Conservation (phyloP, 2,797 vertebrate genomes). For the Sandelia bainsii region DNA sequence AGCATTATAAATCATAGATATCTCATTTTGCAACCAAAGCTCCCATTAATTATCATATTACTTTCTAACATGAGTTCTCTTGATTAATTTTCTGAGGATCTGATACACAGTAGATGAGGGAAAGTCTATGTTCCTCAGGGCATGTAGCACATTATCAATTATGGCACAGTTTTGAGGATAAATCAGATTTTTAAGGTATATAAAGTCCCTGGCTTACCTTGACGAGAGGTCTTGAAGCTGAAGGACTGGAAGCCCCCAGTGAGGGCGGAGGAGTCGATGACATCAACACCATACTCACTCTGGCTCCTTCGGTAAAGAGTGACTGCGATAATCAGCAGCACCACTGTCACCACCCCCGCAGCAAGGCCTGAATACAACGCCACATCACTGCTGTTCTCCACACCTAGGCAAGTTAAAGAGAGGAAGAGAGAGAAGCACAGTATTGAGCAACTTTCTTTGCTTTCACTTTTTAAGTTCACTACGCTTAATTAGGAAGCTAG, state of each 20-base stretch:
- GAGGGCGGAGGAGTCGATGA: slow-evolving; percentile 96
- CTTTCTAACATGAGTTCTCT: not conserved
- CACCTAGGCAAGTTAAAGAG: slow-evolving; percentile 78
- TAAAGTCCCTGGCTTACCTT: slow-evolving; percentile 86
- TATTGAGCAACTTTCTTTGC: not conserved
- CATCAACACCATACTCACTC: slow-evolving; percentile 97
- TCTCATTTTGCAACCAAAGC: not conserved
- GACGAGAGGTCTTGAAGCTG: slow-evolving; percentile 97
- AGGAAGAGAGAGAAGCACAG: not conserved
- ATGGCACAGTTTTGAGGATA: not conserved
- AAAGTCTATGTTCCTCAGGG: not conserved
- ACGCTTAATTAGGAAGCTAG: slow-evolving; percentile 41
- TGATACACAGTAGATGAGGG: not conserved
- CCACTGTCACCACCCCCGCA: slow-evolving; percentile 92
- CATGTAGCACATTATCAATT: not conserved
- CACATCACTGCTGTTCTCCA: slow-evolving; percentile 91
- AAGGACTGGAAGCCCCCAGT: slow-evolving; percentile 98
- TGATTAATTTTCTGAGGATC: not conserved
- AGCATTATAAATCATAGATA: not conserved
- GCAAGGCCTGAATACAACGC: slow-evolving; percentile 95
- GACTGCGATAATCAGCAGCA: slow-evolving; percentile 91
- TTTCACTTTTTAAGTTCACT: not conserved
- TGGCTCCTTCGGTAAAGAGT: slow-evolving; percentile 94
- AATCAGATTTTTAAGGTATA: not conserved
- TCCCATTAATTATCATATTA: not conserved